phyloP scores from a whole-genome alignment of 35 echinoderm and acorn worm species.

The Hemicentrotus pulcherrimus region DNA sequence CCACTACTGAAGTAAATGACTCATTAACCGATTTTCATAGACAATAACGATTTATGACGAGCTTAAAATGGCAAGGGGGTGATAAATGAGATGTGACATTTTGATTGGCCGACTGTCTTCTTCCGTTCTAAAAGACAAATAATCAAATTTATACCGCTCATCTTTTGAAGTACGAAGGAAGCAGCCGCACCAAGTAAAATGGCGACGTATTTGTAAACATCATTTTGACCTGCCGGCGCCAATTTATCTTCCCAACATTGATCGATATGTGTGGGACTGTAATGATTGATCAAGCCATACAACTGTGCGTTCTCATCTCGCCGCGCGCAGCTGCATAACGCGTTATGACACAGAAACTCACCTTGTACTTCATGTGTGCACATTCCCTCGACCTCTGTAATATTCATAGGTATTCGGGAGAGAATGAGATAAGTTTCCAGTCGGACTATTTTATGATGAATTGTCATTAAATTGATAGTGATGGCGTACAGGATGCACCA shows the following conservation, averaged over 20 bases:
- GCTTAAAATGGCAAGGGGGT: not conserved
- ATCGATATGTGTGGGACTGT: slow-evolving; percentile 14
- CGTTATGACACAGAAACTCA: not conserved
- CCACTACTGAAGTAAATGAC: not conserved
- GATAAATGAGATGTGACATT: not conserved
- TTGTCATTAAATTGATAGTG: slow-evolving; percentile 42
- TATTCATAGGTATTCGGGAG: not conserved
- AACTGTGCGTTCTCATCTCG: not conserved
- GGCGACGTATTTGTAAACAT: slow-evolving; percentile 46
- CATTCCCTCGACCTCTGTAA: not conserved
- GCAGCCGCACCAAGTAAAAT: slow-evolving; percentile 8
- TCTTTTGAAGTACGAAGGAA: not conserved
- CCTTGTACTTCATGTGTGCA: not conserved
- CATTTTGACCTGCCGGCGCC: not conserved
- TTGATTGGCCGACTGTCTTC: not conserved
- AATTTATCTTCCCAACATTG: slow-evolving; percentile 10
- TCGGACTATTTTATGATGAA: slow-evolving; percentile 32
- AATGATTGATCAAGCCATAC: not conserved
- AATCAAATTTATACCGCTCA: slow-evolving; percentile 12
- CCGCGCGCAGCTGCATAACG: not conserved
- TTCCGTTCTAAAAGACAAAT: not conserved
- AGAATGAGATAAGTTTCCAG: slow-evolving; percentile 1
- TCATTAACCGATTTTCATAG: not conserved
- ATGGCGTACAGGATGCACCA: not conserved
- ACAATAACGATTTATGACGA: not conserved